Conservation (phyloP, 1,140 invertebrate genomes). For the Sitophilus oryzae region DNA sequence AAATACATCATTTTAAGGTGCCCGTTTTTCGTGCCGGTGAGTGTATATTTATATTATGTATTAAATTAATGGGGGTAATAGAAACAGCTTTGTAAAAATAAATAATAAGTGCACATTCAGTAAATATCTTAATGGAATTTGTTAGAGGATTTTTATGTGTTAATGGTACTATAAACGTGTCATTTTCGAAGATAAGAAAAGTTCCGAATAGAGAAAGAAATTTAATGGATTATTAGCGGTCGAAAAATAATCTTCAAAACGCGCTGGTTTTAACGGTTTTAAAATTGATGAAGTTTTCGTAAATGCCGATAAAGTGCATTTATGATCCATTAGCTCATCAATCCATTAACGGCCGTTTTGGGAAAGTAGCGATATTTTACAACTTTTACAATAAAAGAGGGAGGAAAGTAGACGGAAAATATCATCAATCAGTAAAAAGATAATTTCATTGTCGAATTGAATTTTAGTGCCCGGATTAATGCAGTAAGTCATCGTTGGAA, state of each 20-base stretch:
- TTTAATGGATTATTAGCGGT: not conserved
- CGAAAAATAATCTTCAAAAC: conserved; percentile 6
- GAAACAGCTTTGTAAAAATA: no score
- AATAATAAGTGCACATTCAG: no score
- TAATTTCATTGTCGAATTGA: conserved; percentile 13
- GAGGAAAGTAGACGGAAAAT: conserved; percentile 4
- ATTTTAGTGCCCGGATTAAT: conserved; percentile 15
- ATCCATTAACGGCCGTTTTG: not conserved
- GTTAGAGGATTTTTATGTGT: no score
- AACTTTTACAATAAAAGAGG: conserved; percentile 8
- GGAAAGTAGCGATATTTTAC: conserved; percentile 12
- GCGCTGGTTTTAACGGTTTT: conserved; percentile 2
- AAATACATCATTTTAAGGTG: no score
- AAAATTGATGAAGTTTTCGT: conserved; percentile 16
- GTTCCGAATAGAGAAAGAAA: no score
- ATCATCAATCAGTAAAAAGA: conserved; percentile 20
- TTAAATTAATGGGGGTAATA: no score
- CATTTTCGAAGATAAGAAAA: no score
- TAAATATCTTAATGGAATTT: no score
- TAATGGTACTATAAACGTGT: no score
- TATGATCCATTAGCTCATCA: conserved; percentile 15
- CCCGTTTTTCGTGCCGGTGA: no score
- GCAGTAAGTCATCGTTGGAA: conserved; percentile 10
- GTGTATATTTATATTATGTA: no score
- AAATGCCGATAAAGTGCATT: conserved; percentile 13